Base-by-base conservation (phyloP, 2,888 invertebrate genomes). In the Scelioninae gen. 2 region DNA sequence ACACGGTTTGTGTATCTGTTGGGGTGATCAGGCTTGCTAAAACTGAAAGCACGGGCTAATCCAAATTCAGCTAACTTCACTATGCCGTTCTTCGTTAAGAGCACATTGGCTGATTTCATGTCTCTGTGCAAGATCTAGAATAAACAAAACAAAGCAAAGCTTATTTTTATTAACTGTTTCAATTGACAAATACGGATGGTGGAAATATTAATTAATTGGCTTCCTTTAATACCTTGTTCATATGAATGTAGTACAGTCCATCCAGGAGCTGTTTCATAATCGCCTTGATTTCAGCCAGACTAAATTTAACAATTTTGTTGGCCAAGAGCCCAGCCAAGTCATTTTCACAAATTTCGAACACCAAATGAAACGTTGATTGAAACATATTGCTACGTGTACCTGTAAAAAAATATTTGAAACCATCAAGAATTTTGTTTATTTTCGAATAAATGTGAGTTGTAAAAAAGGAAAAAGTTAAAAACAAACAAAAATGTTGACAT, bases 61-160 rank as follows among this genome's bases (percentile, higher is more conserved):
- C 99, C 99, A 87, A 99, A 99, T 88, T 99, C 99, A 1, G 99
- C 98, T 65, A 99, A 86, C 87, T 98, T 99, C 0, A 99, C 86
- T 1, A 95, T 91, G 0, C 97, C 99, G 85, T 94, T 94, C 84
- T 97, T 97, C 0, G 98, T 98, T 65, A 99, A 96, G 9, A 99
- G 88, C 22, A 99, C 97, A 88, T 99, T 99, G 0, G 98, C 98
- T 5, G 99, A 97, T 87, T 99, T 99, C 98, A 99, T 98, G 82
- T 99, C 99, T 79, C 97, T 90, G 82, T 97, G 97, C 0, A 97
- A 85, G 2, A 67, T 81, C 35, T 37, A 13, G 9, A 15, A 80
- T n/a, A n/a, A 25, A 25, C 6, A 25, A 25, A 25, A 25, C 6
- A 4, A 25, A 4, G 25, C 3, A 25, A 4, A 25, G 6, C 3